Evolutionary conservation across 2,113 vertebrate species (phyloP), one percentile per base, ranked within the genome.

Genomic region (Caranx melampygus): DNA sequence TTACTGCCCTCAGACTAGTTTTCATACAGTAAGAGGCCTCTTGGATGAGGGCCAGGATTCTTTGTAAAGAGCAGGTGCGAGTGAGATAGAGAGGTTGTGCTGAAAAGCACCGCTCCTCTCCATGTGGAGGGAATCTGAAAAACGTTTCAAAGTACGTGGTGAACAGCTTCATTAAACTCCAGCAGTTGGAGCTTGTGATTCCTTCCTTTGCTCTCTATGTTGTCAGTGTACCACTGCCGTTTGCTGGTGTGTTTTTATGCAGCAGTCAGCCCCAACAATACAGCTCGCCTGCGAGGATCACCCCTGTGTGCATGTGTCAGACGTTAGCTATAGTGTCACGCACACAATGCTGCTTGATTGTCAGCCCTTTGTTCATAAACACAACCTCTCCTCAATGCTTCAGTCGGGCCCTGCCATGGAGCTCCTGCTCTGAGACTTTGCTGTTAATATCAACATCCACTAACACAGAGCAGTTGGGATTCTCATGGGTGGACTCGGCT

Each of bases 341-440:
- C 81, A 51, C 64, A 84, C 90, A 89, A 52, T 78, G 52, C 72
- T 18, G 74, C 54, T 16, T 88, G 87, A 88, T 86, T 82, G 83
- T 84, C 89, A 87, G 62, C 59, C 79, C 83, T 88, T 89, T 89
- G 85, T 92, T 88, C 82, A 55, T 62, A 78, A 82, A 81, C 65
- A 85, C 71, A 81, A 72, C 61, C 52, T 57, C 74, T 80, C 42
- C 66, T 75, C 77, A 82, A 80, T 57, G 65, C 77, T 67, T 72
- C 76, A 86, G 75, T 88, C 80, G 57, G 78, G 66, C 63, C 73
- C 70, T 80, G 75, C 72, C 78, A 85, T 40, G 20, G 49, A 76
- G 59, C 86, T 79, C 75, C 18, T 58, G 77, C 86, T 88, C 59
- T 2, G 40, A 80, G 64, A 64, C 78, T 79, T 79, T 79, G 69